Evolutionary conservation across 2,888 invertebrate species (phyloP), one percentile per base, ranked within the genome.

Genomic region (Omphaloscelis lunosa): DNA sequence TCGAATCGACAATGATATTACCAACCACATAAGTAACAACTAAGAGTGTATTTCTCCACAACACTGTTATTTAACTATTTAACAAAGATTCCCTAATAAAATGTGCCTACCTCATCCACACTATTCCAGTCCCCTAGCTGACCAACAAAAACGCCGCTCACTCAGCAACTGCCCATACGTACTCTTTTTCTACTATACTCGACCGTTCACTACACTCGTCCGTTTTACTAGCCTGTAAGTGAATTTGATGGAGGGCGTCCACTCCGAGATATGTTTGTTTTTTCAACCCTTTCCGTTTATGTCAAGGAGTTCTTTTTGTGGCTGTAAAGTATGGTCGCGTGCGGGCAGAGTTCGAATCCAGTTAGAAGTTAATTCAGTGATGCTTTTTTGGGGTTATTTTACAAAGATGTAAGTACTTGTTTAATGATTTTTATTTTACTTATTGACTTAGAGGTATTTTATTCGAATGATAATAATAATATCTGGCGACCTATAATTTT

Each of bases 161-260:
- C 81, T 86, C 85, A 78, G 78, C 84, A 80, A 82, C 75, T 79
- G 75, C 77, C 85, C 86, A 72, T 78, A 72, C 70, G 68, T 69
- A 70, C 76, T 74, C 86, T 78, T 77, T 79, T 77, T 72, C 80
- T 66, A 62, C 67, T 53, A 81, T 59, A 78, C 79, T 80, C 83
- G 70, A 66, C n/a, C 83, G 79, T 75, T 67, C 61, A 67, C 82
- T 76, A 82, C 51, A 79, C 79, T 76, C 53, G 82, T 41, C 67
- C 71, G 89, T 88, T 91, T 88, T 84, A 80, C 72, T 71, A 45
- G 82, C 78, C 89, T 92, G 93, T 90, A 88, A 89, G 86, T 93
- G 94, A 93, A 89, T 86, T 90, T 94, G 94, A 95, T 92, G 79
- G 94, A 94, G 93, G 84, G 90, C 89, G 87, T 83, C 89, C 85